Evolutionary conservation across 2,113 vertebrate species (phyloP), one percentile per base, ranked within the genome.

Genomic region (Ctenomys sociabilis): DNA sequence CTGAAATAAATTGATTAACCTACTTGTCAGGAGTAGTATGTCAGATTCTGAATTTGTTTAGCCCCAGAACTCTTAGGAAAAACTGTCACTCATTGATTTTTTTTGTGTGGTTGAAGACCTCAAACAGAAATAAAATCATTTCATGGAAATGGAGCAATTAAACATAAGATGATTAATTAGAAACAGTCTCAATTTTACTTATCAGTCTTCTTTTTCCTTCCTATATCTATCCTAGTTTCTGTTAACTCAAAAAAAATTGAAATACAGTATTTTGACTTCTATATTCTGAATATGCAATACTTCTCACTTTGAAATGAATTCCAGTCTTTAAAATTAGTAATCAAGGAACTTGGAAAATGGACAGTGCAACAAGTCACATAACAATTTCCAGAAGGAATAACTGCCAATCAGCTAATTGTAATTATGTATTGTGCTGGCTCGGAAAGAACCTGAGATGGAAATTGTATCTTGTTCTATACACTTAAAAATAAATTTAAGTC

Each of bases 391-490:
- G 87, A 88, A 92, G 96, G 88, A 98, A 97, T 57, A 83, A 95
- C 96, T 98, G 97, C 94, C 98, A 98, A 98, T 98, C 98, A 98
- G 95, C 91, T 97, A 97, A 96, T 96, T 97, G 90, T 97, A 98
- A 98, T 98, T 98, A 97, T 26, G 96, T 92, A 98, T 97, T 97
- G 93, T 98, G 68, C 85, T 92, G 92, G 86, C 93, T 91, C 73
- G 94, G 98, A 98, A 97, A 85, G 97, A 98, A 96, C 92, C 85
- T 95, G 97, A 98, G 98, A 97, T 98, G 97, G 92, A 98, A 98
- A 96, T 93, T 82, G 97, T 95, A 97, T 91, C 85, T 97, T 94
- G 97, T 97, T 98, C 95, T n/a, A 97, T 94, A 93, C 30, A 2
- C 90, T 97, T 83, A 97, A 97, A 93, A 94, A 97, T 97, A 95